Conservation (phyloP, 2,797 vertebrate species). For the Emydoidea blandingii region DNA sequence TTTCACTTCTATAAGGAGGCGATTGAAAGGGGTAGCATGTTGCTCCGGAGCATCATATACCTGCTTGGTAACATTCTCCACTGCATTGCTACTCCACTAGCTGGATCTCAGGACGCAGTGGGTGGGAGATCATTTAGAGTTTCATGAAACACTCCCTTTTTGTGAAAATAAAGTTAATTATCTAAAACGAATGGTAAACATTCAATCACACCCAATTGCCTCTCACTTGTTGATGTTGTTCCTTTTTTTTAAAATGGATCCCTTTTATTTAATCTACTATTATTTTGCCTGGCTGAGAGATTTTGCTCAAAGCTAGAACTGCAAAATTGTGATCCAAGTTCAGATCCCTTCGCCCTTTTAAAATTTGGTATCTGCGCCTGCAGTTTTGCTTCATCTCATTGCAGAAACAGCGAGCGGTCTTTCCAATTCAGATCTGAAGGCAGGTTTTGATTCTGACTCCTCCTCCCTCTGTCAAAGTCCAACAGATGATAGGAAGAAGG, state of each 20-base stretch:
- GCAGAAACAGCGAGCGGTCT: not conserved
- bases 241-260: not conserved
- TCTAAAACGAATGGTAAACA: not conserved
- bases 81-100: not conserved
- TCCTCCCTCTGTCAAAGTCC: not conserved
- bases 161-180: not conserved
- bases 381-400: not conserved
- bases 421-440: not conserved
- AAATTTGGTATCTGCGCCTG: not conserved
- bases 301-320: not conserved
- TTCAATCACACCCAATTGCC: not conserved
- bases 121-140: not conserved
- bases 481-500: not conserved
- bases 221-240: not conserved
- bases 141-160: not conserved
- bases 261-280: not conserved
- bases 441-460: not conserved
- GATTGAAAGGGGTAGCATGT: not conserved
- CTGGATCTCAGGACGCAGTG: not conserved
- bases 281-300: not conserved
- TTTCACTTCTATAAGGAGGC: constrained; percentile 1
- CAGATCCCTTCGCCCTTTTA: not conserved
- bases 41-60: not conserved
- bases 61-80: not conserved
- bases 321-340: not conserved